phyloP scores from a whole-genome alignment of 2,888 invertebrate species.

The Reticulitermes lucifugus region DNA sequence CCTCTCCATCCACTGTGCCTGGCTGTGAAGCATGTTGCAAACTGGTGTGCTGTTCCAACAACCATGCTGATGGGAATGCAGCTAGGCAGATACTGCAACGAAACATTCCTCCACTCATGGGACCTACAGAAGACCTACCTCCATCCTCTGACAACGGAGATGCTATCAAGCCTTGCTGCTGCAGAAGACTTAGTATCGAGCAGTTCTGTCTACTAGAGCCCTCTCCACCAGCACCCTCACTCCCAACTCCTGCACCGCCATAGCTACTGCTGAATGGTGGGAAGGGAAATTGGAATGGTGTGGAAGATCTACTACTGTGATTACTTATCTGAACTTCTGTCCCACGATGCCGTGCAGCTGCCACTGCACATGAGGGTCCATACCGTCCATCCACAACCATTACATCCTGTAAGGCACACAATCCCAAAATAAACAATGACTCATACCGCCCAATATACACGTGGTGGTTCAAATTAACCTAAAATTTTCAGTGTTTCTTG shows the following conservation, averaged over 20 bases:
- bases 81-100: constrained; percentile 88
- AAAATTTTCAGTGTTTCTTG: background rate
- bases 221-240: constrained; percentile 60
- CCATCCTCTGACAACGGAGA: constrained; percentile 55
- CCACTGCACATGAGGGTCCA: constrained; percentile 54
- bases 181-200: constrained; percentile 61
- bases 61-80: constrained; percentile 88
- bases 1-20: constrained; percentile 52
- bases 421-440: constrained; percentile 8
- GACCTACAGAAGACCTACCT: constrained; percentile 52
- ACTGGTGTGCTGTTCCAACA: constrained; percentile 86
- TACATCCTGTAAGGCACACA: constrained; percentile 56
- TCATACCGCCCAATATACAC: background rate
- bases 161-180: constrained; percentile 65
- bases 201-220: constrained; percentile 46
- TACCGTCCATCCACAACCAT: constrained; percentile 57
- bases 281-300: constrained; percentile 71
- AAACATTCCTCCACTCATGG: constrained; percentile 59
- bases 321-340: constrained; percentile 61
- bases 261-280: constrained; percentile 65
- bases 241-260: constrained; percentile 66
- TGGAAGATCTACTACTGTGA: constrained; percentile 66
- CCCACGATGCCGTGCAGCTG: constrained; percentile 53
- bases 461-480: background rate
- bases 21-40: constrained; percentile 76